Conservation (phyloP, 2,113 vertebrate species). For the Bungarus multicinctus region DNA sequence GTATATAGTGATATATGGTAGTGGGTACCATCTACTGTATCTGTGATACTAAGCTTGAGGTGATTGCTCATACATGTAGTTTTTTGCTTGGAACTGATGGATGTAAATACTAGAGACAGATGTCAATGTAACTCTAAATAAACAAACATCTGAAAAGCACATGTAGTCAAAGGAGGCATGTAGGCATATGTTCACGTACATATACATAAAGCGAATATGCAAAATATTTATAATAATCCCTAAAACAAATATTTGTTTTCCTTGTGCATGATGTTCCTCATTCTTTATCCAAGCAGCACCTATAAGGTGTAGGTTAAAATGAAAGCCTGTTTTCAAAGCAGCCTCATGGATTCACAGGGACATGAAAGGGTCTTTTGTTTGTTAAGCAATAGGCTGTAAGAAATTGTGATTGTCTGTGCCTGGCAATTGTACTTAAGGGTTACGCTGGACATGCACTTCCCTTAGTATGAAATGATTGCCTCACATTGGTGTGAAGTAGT, state of each 20-base stretch:
- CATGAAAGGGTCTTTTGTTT: background rate
- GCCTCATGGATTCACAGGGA: background rate
- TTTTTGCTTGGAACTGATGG: background rate
- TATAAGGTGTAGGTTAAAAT: background rate
- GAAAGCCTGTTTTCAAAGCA: background rate
- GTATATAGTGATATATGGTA: background rate
- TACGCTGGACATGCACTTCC: background rate
- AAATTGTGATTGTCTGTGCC: background rate
- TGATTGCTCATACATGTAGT: background rate
- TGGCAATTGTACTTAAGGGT: slow-evolving; percentile 1
- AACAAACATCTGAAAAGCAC: background rate
- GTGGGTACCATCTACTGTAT: background rate
- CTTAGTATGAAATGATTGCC: slow-evolving; percentile 26
- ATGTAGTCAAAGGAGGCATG: background rate
- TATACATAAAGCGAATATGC: background rate
- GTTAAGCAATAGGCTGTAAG: background rate
- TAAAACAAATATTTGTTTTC: background rate
- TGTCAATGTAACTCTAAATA: background rate
- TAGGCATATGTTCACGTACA: background rate
- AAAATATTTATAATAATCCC: background rate
- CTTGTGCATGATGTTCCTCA: background rate
- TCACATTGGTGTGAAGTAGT: slow-evolving; percentile 23
- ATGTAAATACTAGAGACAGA: background rate
- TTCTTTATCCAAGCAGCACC: background rate
- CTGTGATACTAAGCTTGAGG: background rate